A percentile compares a stretch with the other conserved stretches of the same genome.
Conservation (phyloP, 2,888 invertebrate genomes). For the Toxonevra muliebris region DNA sequence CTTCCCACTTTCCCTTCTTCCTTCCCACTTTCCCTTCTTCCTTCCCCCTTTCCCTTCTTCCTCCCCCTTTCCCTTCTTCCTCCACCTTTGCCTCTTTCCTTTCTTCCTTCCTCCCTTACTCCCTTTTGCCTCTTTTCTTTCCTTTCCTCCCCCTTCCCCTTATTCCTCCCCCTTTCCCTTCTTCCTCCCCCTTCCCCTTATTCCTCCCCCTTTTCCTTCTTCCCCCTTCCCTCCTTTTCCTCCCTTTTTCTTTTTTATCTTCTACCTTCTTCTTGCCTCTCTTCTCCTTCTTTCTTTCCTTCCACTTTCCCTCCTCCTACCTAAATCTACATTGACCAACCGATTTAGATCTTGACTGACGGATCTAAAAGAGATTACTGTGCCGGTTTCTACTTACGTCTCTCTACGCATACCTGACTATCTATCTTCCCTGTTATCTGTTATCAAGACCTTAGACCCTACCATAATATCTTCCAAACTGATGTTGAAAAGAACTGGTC, state of each 20-base stretch:
- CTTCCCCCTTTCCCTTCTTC: no score
- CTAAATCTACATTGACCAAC: no score
- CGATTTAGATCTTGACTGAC: no score
- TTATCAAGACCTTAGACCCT: no score
- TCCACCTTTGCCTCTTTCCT: not conserved
- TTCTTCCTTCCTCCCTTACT: not conserved
- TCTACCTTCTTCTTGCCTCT: not conserved
- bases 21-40: not conserved
- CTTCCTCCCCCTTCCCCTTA: not conserved
- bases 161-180: not conserved
- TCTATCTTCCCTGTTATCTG: no score
- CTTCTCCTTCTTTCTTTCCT: not conserved
- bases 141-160: not conserved
- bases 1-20: not conserved
- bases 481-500: no score
- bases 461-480: no score
- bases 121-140: not conserved
- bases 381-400: no score
- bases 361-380: no score
- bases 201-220: conserved; percentile 16
- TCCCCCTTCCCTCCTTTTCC: not conserved
- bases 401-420: no score
- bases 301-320: not conserved
- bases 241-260: not conserved
- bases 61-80: no score